A percentile compares a stretch with the other conserved stretches of the same genome.
Evolutionary conservation across 2,113 vertebrate genomes (phyloP).

Genomic region (Hemicordylus capensis): DNA sequence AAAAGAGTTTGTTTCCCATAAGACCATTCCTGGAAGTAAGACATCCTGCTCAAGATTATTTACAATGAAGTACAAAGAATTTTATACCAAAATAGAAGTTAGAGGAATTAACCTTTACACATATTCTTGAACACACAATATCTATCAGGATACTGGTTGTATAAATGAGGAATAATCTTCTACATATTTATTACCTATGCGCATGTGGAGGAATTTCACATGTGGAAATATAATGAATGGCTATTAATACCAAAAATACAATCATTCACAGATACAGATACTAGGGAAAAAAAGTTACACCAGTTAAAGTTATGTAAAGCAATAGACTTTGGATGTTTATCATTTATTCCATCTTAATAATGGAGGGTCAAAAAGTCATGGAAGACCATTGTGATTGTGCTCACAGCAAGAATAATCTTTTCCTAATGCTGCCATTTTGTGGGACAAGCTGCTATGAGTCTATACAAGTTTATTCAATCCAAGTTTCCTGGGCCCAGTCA

Average conservation of each 20-base stretch:
- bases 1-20: slow-evolving; percentile 22
- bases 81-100: not conserved
- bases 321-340: not conserved
- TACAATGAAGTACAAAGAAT: not conserved
- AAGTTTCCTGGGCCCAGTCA: not conserved
- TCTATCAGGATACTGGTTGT: not conserved
- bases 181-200: not conserved
- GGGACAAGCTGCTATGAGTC: not conserved
- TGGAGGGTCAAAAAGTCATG: not conserved
- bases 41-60: not conserved
- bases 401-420: no score
- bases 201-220: not conserved
- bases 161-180: not conserved
- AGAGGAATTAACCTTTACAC: not conserved
- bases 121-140: not conserved
- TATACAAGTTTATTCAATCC: not conserved
- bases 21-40: not conserved
- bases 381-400: not conserved
- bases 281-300: not conserved
- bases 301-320: not conserved
- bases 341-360: not conserved
- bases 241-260: not conserved
- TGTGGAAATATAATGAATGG: not conserved
- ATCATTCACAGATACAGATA: not conserved
- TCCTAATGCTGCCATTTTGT: not conserved